Base-by-base conservation (phyloP, 2,797 vertebrate species). In the Gadopsis marmoratus region DNA sequence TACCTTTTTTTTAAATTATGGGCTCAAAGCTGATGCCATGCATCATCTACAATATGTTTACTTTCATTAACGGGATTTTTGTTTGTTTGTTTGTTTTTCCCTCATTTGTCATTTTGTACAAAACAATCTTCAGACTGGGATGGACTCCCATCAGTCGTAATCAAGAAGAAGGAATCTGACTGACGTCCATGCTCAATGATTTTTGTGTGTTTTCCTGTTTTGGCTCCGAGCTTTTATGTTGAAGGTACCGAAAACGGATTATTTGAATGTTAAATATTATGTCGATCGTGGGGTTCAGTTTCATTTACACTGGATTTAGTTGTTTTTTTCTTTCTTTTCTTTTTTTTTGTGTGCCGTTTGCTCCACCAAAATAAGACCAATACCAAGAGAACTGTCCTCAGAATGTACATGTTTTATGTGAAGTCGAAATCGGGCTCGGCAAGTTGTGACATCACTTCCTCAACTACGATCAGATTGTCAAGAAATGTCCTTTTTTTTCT, bases 361-460 rank as follows among this genome's bases (percentile, higher is more conserved):
- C 65, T 74, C 60, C 54, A 63, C 67, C 70, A 79, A 82, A 78
- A 73, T 43, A 23, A 31, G 54, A 66, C 43, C n/a, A 43, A 78
- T 41, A 84, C 78, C 48, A 75, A 84, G 71, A 83, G 60, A 86
- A 23, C 19, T 73, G 41, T 86, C 84, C 48, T 35, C 74, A 62
- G 87, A 92, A 89, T 90, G 92, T 90, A 84, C 17, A n/a, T 17
- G 23, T 69, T 39, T 56, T 61, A 21, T 41, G 59, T 31, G 45
- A 29, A 51, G 64, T 21, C 12, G 4, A 75, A 67, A 35, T 60
- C 19, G 5, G 54, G 17, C 59, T 76, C 31, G 3, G 23, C 47
- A 31, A 29, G 11, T 5, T 12, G 60, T 48, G 41, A 9, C 43
- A 10, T 62, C 43, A 56, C 61, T n/a, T 68, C 60, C 64, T 73